Percentiles rank a stretch among this genome's conserved stretches.
phyloP scores from a whole-genome alignment of 2,113 vertebrate species.

The Laterallus jamaicensis region DNA sequence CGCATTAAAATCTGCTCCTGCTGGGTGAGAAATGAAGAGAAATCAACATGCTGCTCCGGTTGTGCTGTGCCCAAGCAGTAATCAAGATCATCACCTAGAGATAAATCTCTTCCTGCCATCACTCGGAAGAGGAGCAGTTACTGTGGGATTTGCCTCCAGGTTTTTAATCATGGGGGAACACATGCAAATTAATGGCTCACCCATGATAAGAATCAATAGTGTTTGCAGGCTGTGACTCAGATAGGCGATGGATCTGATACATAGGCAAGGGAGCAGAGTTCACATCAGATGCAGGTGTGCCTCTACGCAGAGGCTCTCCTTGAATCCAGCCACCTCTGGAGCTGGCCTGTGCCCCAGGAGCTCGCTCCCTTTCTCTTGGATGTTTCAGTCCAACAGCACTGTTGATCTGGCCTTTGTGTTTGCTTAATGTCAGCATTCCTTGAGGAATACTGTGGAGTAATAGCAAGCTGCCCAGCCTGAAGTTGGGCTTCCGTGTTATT shows the following conservation, averaged over 20 bases:
- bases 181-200: not conserved
- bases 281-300: fast-evolving
- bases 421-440: not conserved
- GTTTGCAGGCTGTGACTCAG: not conserved
- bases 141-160: not conserved
- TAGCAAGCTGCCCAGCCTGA: not conserved
- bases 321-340: not conserved
- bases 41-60: not conserved
- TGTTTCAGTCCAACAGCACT: not conserved
- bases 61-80: not conserved
- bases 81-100: constrained; percentile 41
- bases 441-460: not conserved
- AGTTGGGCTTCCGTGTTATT: not conserved
- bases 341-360: not conserved
- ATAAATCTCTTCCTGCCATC: constrained; percentile 6
- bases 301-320: not conserved
- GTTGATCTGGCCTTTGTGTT: not conserved
- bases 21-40: not conserved
- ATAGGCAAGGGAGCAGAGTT: not conserved
- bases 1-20: not conserved
- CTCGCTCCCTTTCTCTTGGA: not conserved
- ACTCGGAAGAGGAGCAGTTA: not conserved
- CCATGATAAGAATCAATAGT: not conserved
- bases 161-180: not conserved
- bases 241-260: not conserved